A percentile compares a stretch with the other conserved stretches of the same genome.
phyloP scores from a whole-genome alignment of 2,113 vertebrate genomes.

The Emydocephalus ijimae region DNA sequence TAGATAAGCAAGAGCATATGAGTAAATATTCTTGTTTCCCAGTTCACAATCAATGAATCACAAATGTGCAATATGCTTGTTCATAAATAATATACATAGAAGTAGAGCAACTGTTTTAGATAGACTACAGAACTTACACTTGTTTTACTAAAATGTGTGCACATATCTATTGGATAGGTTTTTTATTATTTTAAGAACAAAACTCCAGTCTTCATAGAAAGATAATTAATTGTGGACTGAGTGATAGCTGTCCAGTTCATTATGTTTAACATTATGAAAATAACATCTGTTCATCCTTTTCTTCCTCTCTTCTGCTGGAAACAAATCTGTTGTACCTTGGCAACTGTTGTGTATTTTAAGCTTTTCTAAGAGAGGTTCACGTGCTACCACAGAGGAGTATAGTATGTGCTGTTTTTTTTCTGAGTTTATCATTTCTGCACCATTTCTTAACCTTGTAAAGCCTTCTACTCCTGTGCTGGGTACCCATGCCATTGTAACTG shows the following conservation, averaged over 20 bases:
- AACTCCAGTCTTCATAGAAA: neutral
- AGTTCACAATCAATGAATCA: neutral
- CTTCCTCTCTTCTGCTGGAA: neutral
- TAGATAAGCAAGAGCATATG: neutral
- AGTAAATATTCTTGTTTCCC: neutral
- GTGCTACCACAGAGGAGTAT: neutral
- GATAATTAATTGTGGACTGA: neutral
- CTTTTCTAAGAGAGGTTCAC: neutral
- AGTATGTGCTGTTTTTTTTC: neutral
- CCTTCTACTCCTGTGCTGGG: neutral
- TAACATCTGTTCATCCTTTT: neutral
- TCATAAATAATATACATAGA: neutral
- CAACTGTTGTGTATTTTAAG: neutral
- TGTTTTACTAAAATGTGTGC: neutral
- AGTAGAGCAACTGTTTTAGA: neutral
- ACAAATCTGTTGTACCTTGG: neutral
- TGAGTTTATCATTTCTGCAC: neutral
- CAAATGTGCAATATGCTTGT: neutral
- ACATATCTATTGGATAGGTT: neutral
- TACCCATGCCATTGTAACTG: conserved; percentile 15
- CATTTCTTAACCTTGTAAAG: neutral
- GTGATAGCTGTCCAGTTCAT: neutral
- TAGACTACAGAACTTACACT: neutral
- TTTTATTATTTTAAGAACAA: neutral
- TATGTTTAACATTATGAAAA: neutral